Conservation (phyloP, 2,113 vertebrate species). For the Terrapene triunguis region DNA sequence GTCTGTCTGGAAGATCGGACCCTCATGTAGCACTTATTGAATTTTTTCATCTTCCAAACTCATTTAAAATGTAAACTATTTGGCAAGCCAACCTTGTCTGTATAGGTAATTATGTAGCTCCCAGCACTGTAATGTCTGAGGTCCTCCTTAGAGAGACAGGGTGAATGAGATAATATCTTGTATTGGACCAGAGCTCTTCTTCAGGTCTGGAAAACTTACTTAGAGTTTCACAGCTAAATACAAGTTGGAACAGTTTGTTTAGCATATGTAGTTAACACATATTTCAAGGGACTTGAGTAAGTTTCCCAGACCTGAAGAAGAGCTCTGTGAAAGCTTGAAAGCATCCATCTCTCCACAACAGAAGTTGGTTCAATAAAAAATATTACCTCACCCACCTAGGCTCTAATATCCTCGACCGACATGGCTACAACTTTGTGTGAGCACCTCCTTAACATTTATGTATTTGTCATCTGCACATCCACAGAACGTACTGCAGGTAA, state of each 20-base stretch:
- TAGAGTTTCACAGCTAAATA: too few species aligned
- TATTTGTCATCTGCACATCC: background rate
- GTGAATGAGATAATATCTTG: too few species aligned
- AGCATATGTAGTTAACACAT: too few species aligned
- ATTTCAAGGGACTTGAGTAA: too few species aligned
- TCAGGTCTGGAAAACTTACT: too few species aligned
- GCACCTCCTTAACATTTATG: background rate
- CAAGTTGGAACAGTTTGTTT: too few species aligned
- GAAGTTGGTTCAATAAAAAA: background rate
- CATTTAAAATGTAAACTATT: background rate
- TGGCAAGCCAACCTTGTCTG: background rate
- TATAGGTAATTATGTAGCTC: background rate
- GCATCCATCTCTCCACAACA: background rate
- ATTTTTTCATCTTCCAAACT: background rate
- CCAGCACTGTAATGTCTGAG: background rate
- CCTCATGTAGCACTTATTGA: background rate
- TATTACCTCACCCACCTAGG: background rate
- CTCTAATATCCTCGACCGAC: background rate
- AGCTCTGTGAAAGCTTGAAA: background rate
- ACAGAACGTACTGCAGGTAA: background rate
- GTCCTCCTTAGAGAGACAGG: too few species aligned
- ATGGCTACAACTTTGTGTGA: background rate
- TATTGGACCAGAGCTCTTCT: too few species aligned
- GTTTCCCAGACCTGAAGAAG: background rate
- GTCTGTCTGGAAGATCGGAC: background rate